phyloP scores from a whole-genome alignment of 2,888 invertebrate genomes.

The Athalia circularis region DNA sequence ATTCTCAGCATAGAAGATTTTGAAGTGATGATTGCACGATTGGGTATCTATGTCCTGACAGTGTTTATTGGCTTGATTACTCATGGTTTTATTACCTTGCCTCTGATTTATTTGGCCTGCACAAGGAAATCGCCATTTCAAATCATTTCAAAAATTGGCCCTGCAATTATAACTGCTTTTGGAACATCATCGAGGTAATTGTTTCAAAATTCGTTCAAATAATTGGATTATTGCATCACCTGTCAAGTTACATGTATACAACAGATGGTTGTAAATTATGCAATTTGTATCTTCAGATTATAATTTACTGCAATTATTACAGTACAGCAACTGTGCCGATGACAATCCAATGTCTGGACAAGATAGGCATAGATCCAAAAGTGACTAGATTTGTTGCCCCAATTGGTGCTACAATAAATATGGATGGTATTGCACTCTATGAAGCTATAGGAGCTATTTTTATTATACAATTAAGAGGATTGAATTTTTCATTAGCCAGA shows the following conservation, averaged over 20 bases:
- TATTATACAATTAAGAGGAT: slow-evolving; percentile 93
- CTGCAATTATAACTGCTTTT: slow-evolving; percentile 96
- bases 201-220: neutral
- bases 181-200: slow-evolving; percentile 88
- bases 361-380: slow-evolving; percentile 91
- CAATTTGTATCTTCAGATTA: too few species aligned
- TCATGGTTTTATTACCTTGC: slow-evolving; percentile 94
- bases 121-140: slow-evolving; percentile 89
- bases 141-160: slow-evolving; percentile 87
- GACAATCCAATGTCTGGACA: slow-evolving; percentile 94
- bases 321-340: slow-evolving; percentile 97
- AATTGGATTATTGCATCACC: neutral
- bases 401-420: slow-evolving; percentile 98
- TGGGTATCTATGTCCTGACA: slow-evolving; percentile 94
- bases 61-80: slow-evolving; percentile 91
- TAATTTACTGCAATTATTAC: slow-evolving; percentile 52
- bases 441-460: slow-evolving; percentile 99
- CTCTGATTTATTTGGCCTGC: slow-evolving; percentile 88
- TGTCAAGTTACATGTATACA: neutral
- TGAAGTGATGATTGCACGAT: slow-evolving; percentile 85
- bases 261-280: too few species aligned
- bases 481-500: slow-evolving; percentile 89
- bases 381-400: slow-evolving; percentile 97
- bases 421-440: slow-evolving; percentile 98
- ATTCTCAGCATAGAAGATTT: slow-evolving; percentile 93